These are phyloP conservation scores for Syngnathoides biaculeatus DNA, from an alignment of 2,113 vertebrate species.

Conservation along the genomic window DNA sequence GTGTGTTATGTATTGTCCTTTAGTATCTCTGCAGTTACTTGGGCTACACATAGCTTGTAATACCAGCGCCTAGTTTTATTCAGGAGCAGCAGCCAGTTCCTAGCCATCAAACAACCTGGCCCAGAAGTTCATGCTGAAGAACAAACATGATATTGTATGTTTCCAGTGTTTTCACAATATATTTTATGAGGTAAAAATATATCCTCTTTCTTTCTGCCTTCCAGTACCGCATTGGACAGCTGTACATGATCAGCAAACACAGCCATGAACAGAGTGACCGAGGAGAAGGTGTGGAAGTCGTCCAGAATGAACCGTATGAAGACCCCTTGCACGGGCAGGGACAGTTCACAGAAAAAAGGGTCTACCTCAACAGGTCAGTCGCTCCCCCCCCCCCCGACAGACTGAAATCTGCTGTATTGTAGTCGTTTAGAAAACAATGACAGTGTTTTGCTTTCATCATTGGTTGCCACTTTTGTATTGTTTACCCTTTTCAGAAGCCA, in stretches of 20 bases:
- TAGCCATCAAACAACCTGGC: not conserved
- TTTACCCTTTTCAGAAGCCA: not conserved
- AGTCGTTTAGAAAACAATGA: not conserved
- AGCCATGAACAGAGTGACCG: constrained; percentile 94
- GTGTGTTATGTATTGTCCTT: not conserved
- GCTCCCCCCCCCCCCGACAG: not conserved
- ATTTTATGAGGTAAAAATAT: not conserved
- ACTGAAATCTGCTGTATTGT: not conserved
- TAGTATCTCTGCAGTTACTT: not conserved
- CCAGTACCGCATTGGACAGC: constrained; percentile 91
- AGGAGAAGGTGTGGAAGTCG: constrained; percentile 95
- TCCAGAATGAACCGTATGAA: constrained; percentile 91
- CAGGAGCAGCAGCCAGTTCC: not conserved
- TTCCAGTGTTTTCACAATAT: not conserved
- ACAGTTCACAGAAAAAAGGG: constrained; percentile 93
- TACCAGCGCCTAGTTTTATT: not conserved
- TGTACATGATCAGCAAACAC: constrained; percentile 98
- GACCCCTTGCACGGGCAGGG: constrained; percentile 89
- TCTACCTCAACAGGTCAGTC: constrained; percentile 94
- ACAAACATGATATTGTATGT: not conserved
- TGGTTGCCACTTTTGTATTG: not conserved
- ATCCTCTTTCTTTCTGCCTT: constrained; percentile 61
- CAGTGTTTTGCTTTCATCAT: not conserved
- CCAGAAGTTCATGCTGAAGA: not conserved
- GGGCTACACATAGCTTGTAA: not conserved